Conservation (phyloP, 2,113 vertebrate species). For the Saimiri boliviensis region DNA sequence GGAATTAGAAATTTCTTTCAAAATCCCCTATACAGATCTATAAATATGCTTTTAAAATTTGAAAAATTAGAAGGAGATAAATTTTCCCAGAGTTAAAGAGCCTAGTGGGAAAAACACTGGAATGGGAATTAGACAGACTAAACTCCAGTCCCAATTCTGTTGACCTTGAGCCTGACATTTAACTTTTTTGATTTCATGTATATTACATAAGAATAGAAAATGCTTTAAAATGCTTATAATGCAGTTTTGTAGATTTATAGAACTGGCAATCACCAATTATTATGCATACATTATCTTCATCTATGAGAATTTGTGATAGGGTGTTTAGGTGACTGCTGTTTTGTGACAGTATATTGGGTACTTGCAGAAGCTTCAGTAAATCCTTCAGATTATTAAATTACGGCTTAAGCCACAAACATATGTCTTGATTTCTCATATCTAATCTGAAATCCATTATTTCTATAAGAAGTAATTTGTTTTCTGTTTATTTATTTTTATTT, state of each 20-base stretch:
- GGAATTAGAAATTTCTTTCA: background rate
- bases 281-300: background rate
- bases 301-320: background rate
- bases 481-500: background rate
- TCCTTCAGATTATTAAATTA: background rate
- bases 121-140: background rate
- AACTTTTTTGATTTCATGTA: background rate
- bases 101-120: background rate
- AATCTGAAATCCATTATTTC: background rate
- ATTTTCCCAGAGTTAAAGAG: background rate
- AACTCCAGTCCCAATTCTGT: background rate
- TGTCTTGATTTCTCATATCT: background rate
- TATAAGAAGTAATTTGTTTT: background rate
- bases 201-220: background rate
- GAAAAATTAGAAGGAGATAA: background rate
- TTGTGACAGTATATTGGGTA: background rate
- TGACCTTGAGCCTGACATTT: background rate
- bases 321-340: background rate
- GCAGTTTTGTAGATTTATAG: background rate
- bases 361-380: slow-evolving; percentile 13
- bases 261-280: background rate
- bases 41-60: background rate
- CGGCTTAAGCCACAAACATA: background rate
- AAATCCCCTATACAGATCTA: background rate
- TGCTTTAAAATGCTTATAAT: background rate